phyloP scores from a whole-genome alignment of 2,888 invertebrate species.

The Drosophila setosimentum region DNA sequence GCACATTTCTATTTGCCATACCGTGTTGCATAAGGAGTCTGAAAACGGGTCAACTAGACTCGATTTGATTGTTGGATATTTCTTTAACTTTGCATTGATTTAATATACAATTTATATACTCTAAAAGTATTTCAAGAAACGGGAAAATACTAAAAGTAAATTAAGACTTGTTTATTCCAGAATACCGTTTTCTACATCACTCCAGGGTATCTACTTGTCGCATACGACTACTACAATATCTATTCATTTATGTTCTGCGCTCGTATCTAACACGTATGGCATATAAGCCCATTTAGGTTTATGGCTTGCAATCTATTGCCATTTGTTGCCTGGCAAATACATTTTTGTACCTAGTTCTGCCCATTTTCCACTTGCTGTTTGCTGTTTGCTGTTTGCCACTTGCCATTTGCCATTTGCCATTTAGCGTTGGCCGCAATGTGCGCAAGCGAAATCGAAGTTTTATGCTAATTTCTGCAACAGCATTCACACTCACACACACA shows the following conservation, averaged over 20 bases:
- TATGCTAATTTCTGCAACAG: slow-evolving; percentile 67
- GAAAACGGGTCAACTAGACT: not conserved
- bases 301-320: slow-evolving; percentile 77
- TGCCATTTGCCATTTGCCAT: slow-evolving; percentile 35
- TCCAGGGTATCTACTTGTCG: slow-evolving; percentile 11
- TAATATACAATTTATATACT: too few relatives aligned
- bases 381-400: not conserved
- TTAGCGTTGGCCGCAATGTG: slow-evolving; percentile 56
- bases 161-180: not conserved
- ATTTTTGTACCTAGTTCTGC: slow-evolving; percentile 44
- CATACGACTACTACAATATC: not conserved
- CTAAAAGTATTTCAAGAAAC: not conserved
- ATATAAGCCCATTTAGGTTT: slow-evolving; percentile 56
- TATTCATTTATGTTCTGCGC: slow-evolving; percentile 14
- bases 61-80: not conserved
- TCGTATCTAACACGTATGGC: slow-evolving; percentile 21
- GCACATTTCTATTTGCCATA: slow-evolving; percentile 22
- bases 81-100: not conserved
- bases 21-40: not conserved
- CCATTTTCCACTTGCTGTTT: slow-evolving; percentile 23
- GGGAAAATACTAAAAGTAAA: not conserved
- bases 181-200: not conserved
- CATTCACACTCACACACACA: slow-evolving; percentile 7
- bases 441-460: slow-evolving; percentile 75
- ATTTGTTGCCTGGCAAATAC: slow-evolving; percentile 69